Base-by-base conservation (phyloP, 2,888 invertebrate species). In the Drosophila acutilabella region DNA sequence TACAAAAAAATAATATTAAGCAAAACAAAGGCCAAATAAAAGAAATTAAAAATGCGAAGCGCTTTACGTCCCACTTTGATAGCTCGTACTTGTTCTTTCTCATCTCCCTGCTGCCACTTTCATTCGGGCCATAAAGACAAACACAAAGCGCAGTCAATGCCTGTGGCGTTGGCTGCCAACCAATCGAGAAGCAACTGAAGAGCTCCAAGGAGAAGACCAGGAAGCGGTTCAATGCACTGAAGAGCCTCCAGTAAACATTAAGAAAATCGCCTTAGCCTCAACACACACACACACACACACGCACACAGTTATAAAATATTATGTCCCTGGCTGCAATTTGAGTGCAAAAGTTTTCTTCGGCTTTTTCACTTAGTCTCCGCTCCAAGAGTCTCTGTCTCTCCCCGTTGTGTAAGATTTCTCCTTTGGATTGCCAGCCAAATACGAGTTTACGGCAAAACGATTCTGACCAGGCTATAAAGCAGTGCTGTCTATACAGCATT, bases 1-100 rank as follows among this genome's bases (percentile, higher is more conserved):
- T 70, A 69, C 72, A 71, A 71, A 61, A 89, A 86, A 86, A 86
- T 86, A 82, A 88, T 20, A 89, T 88, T 81, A 88, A 81, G 85
- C 81, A 36, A 36, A 74, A 69, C 72, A 71, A 71, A 61, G 68
- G 62, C 48, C 56, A 81, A 84, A 71, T 69, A 89, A 86, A 86
- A 86, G 88, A 82, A 88, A 89, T 88, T 88, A 89, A 85, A 88
- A 88, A 72, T 74, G 58, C 57, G 51, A 64, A 66, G 59, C 59
- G 23, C 30, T 61, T 41, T 48, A 52, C 47, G 64, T 62, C 58
- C 74, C 61, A 57, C 52, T 66, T 65, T 70, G 44, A 44, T 66
- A 44, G 16, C 36, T 36, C 36, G 11, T 13, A 41, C 16, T 4
- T 7, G 5, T 4, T n/a, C 14, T 10, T 10, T 14, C 38, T 5